A percentile compares a stretch with the other conserved stretches of the same genome.
phyloP scores from a whole-genome alignment of 1,140 invertebrate genomes.

The Chymomyza costata region DNA sequence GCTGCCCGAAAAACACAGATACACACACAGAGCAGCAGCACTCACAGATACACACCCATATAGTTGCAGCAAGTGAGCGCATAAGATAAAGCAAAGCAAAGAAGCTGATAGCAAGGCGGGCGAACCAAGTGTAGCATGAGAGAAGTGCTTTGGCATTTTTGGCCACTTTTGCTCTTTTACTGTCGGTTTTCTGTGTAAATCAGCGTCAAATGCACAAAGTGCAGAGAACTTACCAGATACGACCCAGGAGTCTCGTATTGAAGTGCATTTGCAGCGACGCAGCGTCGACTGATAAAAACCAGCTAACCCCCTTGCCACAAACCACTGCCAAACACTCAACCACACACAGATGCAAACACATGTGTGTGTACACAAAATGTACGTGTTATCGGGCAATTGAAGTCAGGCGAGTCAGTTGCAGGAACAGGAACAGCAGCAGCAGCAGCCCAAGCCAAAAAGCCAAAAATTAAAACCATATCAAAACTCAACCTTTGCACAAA shows the following conservation, averaged over 20 bases:
- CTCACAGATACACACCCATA: constrained; percentile 21
- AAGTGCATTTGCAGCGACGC: constrained; percentile 42
- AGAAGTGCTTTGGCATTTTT: constrained; percentile 25
- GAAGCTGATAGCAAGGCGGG: too few species aligned
- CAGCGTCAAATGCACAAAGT: constrained; percentile 64
- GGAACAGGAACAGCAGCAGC: too few species aligned
- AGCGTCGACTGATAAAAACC: constrained; percentile 32
- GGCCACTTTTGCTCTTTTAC: constrained; percentile 9
- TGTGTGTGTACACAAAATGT: constrained; percentile 27
- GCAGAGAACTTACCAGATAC: constrained; percentile 38
- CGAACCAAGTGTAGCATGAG: too few species aligned
- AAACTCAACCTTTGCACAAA: constrained; percentile 24
- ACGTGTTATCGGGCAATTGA: constrained; percentile 46
- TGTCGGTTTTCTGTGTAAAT: constrained; percentile 50
- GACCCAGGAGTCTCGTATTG: constrained; percentile 49
- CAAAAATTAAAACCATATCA: constrained; percentile 33
- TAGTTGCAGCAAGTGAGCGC: constrained; percentile 22
- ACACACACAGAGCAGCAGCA: not conserved
- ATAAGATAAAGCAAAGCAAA: too few species aligned
- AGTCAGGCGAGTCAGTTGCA: too few species aligned
- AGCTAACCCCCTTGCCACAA: too few species aligned
- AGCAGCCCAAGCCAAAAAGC: constrained; percentile 18
- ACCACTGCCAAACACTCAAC: constrained; percentile 6
- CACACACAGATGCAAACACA: not conserved
- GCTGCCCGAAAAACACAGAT: constrained; percentile 21